These are phyloP conservation scores for Crematogaster levior DNA, from an alignment of 2,888 invertebrate species.

Conservation along the genomic window DNA sequence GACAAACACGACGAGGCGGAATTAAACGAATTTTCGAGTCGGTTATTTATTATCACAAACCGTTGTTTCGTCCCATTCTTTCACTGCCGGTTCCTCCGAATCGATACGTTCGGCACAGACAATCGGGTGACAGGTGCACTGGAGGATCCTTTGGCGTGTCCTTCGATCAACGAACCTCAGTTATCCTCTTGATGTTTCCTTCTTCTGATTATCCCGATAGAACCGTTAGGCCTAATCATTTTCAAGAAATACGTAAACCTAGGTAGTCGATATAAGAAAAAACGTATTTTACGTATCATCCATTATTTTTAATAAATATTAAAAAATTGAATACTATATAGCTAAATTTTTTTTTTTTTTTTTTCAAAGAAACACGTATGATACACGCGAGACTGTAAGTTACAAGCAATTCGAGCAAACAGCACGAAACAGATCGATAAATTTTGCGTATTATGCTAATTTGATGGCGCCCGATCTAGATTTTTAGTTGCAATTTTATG, in stretches of 20 bases:
- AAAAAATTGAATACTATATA: not conserved
- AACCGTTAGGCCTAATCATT: not conserved
- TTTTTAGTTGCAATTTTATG: slow-evolving; percentile 14
- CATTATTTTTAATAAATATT: not conserved
- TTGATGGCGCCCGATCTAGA: slow-evolving; percentile 7
- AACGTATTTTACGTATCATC: not conserved
- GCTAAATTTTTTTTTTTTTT: not conserved
- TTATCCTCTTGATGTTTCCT: not conserved
- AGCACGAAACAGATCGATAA: not conserved
- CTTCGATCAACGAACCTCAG: slow-evolving; percentile 5
- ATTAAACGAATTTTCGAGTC: slow-evolving; percentile 15
- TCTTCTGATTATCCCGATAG: slow-evolving; percentile 14
- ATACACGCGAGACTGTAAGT: not conserved
- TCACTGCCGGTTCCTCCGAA: slow-evolving; percentile 51
- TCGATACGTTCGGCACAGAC: slow-evolving; percentile 63
- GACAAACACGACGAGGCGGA: not conserved
- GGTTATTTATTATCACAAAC: slow-evolving; percentile 26
- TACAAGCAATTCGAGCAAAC: not conserved
- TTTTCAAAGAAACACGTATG: not conserved
- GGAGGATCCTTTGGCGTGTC: slow-evolving; percentile 14
- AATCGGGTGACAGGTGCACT: slow-evolving; percentile 54
- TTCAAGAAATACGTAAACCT: not conserved
- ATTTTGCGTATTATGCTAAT: not conserved
- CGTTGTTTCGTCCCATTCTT: slow-evolving; percentile 49
- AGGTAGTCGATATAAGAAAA: not conserved